These are phyloP conservation scores for Pangasius sanitwongsei DNA, from an alignment of 2,797 vertebrate genomes.

Conservation along the genomic window DNA sequence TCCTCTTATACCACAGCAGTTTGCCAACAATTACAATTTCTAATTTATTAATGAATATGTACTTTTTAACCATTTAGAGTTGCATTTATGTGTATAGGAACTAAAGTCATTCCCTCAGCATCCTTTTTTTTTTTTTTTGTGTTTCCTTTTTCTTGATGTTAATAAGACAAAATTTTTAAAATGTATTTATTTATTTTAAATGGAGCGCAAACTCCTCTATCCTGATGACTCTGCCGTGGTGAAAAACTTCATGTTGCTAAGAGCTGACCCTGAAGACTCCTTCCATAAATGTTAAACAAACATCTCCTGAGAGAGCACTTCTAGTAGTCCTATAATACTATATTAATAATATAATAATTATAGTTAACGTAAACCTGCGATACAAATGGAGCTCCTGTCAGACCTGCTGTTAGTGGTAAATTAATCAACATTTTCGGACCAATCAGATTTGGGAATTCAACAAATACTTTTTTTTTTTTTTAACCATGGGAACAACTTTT, in stretches of 20 bases:
- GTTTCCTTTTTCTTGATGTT: not conserved
- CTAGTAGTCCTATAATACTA: too few relatives aligned
- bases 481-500: not conserved
- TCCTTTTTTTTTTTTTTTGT: not conserved
- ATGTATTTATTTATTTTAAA: too few relatives aligned
- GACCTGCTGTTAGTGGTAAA: too few relatives aligned
- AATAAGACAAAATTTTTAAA: too few relatives aligned
- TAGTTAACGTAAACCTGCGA: not conserved
- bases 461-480: not conserved
- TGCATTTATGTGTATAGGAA: not conserved
- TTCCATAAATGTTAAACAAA: not conserved
- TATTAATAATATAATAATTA: not conserved
- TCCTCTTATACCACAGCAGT: not conserved
- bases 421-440: not conserved
- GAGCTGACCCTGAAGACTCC: not conserved
- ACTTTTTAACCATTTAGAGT: not conserved
- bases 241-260: not conserved
- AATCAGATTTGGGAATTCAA: not conserved
- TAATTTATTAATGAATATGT: not conserved
- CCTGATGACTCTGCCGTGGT: not conserved
- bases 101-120: not conserved
- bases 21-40: not conserved
- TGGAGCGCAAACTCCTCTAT: not conserved
- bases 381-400: not conserved
- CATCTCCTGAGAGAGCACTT: not conserved